Evolutionary conservation across 2,888 invertebrate species (phyloP).

Genomic region (Liodrosophila aerea): DNA sequence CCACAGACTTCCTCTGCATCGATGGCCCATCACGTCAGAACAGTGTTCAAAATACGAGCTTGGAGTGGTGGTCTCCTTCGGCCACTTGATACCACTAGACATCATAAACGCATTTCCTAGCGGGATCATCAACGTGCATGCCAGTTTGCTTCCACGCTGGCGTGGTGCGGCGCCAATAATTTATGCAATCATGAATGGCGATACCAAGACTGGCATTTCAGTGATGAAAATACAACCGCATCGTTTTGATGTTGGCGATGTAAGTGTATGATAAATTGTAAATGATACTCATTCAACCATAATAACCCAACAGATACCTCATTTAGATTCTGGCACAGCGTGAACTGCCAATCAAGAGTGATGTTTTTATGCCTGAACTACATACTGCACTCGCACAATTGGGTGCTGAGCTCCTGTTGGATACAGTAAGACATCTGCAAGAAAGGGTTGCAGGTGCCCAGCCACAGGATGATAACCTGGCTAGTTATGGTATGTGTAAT

Average conservation of each 20-base stretch:
- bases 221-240: slow-evolving; percentile 93
- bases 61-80: slow-evolving; percentile 96
- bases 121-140: slow-evolving; percentile 97
- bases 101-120: slow-evolving; percentile 91
- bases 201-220: slow-evolving; percentile 90
- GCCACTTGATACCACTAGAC: slow-evolving; percentile 91
- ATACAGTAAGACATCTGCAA: slow-evolving; percentile 86
- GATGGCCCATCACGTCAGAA: slow-evolving; percentile 86
- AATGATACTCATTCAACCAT: background rate
- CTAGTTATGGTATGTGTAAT: slow-evolving; percentile 87
- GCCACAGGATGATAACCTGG: slow-evolving; percentile 85
- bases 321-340: slow-evolving; percentile 83
- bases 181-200: slow-evolving; percentile 92
- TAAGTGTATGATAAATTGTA: slow-evolving; percentile 64
- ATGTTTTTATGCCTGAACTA: slow-evolving; percentile 87
- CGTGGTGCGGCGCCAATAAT: slow-evolving; percentile 96
- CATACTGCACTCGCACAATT: slow-evolving; percentile 86
- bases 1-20: slow-evolving; percentile 85
- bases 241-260: slow-evolving; percentile 90
- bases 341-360: slow-evolving; percentile 83
- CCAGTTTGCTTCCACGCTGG: slow-evolving; percentile 95
- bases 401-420: slow-evolving; percentile 87
- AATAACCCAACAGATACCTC: background rate
- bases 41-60: slow-evolving; percentile 86
- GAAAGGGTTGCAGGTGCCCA: slow-evolving; percentile 84